Base-by-base conservation (phyloP, 2,888 invertebrate species). In the Drosophila heteroneura region DNA sequence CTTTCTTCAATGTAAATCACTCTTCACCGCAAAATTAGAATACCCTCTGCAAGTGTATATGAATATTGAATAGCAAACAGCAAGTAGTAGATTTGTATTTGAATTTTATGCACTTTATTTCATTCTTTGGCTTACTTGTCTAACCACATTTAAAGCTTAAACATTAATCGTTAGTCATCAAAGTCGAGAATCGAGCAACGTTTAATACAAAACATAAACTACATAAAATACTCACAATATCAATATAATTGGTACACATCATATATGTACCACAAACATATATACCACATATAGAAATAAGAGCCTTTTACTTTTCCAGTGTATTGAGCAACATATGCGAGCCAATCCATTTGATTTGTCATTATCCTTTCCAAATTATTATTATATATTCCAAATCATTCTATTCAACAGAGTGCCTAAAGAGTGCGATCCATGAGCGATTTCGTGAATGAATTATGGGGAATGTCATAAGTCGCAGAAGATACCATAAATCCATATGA, bases 121-220 rank as follows among this genome's bases (percentile, higher is more conserved):
- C 74, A 67, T 77, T 73, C 61, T 62, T 68, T 53, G 66, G 67
- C 82, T 89, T 83, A 86, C 79, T 79, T 75, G 57, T 39, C 84
- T 79, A 85, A 86, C 86, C 87, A 85, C 86, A 85, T 83, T 85
- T 83, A 89, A 85, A 85, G 89, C 89, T 81, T 76, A 85, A 88
- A 80, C 81, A 66, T 80, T 73, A 79, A 82, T 71, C 51, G 71
- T 80, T 79, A 79, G 74, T 82, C 56, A 49, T 56, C 52, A 39
- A 73, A 73, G 57, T 74, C 49, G 32, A 65, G 68, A 72, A 59
- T 75, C 66, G 83, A 76, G 73, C 66, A 75, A 76, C 73, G 65
- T 65, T 72, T 59, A 69, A 74, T 74, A 66, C 39, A 61, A 62
- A 69, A 47, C 58, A 69, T 61, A 67, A 64, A 44, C 56, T 52